phyloP scores from a whole-genome alignment of 2,888 invertebrate genomes.

The Cryptosula pallasiana region DNA sequence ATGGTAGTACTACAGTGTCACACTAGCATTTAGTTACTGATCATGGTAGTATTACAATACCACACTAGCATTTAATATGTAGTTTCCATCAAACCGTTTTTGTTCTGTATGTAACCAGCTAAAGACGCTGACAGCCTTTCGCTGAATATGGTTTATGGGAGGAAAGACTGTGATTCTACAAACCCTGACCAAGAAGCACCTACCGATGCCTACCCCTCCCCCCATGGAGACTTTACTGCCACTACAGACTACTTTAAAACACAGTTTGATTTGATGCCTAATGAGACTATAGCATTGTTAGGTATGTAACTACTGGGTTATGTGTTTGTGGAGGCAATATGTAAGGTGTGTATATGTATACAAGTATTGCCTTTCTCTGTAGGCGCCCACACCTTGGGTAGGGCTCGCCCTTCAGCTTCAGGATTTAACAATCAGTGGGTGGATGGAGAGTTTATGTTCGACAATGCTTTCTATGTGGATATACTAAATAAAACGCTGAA shows the following conservation, averaged over 20 bases:
- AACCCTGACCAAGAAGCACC: neutral
- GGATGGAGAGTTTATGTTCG: neutral
- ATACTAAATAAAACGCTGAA: neutral
- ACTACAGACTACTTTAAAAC: slow-evolving; percentile 1
- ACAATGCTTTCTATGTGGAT: slow-evolving; percentile 10
- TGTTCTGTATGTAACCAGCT: neutral
- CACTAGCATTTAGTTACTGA: neutral
- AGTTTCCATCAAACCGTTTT: neutral
- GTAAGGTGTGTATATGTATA: no score
- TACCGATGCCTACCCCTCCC: neutral
- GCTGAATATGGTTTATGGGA: neutral
- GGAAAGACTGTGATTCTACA: neutral
- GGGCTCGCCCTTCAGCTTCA: neutral
- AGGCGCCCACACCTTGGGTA: slow-evolving; percentile 14
- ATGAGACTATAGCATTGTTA: slow-evolving; percentile 7
- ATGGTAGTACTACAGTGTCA: no score
- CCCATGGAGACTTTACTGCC: neutral
- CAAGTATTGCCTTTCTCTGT: no score
- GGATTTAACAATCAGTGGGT: slow-evolving; percentile 9
- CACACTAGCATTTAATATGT: neutral
- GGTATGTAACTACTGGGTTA: no score
- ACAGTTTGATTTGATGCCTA: neutral
- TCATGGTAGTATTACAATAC: neutral
- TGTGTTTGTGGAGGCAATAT: no score
- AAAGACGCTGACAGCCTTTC: neutral